Base-by-base conservation (phyloP, 2,888 invertebrate genomes). In the Cerastis leucographa region DNA sequence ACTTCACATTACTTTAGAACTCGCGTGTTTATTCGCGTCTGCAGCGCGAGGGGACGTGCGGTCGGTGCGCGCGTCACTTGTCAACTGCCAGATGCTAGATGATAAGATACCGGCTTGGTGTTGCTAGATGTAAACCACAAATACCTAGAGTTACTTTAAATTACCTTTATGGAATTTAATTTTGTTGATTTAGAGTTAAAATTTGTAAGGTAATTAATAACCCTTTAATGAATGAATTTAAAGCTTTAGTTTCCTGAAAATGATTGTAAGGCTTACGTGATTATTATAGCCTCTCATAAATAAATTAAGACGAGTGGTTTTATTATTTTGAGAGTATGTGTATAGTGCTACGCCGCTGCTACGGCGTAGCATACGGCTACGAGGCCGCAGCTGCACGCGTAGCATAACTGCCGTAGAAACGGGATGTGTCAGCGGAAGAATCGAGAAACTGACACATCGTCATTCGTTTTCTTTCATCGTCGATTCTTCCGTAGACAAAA, bases 91-190 rank as follows among this genome's bases (percentile, higher is more conserved):
- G 88, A 88, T 83, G 86, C 80, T 85, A 83, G 67, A 86, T 89
- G 91, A 91, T 91, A 91, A 91, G 89, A 89, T 87, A 89, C 81
- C 66, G 75, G 71, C 79, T 12, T 61, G 85, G 88, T 81, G 88
- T 87, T 84, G 88, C 89, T 81, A 76, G 17, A 12, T 49, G 1
- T 19, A 46, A 76, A 70, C 64, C 17, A 2, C n/a, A 64, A 84
- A 79, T 64, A 70, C 84, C 84, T 69, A 61, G 11, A 74, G 64
- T 42, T 59, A 2, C 56, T 61, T 61, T 29, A 61, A 70, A 49
- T 76, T 44, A 42, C n/a, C n/a, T n/a, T n/a, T 8, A 7, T 54
- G 9, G 11, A 19, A 25, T 49, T 12, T 22, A 46, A 22, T 67
- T 35, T 0, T 6, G 19, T 59, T 11, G 11, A 11, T 0, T 29